A percentile compares a stretch with the other conserved stretches of the same genome.
These are phyloP conservation scores for Drosophila seclusa DNA, from an alignment of 2,888 invertebrate genomes.

Conservation along the genomic window DNA sequence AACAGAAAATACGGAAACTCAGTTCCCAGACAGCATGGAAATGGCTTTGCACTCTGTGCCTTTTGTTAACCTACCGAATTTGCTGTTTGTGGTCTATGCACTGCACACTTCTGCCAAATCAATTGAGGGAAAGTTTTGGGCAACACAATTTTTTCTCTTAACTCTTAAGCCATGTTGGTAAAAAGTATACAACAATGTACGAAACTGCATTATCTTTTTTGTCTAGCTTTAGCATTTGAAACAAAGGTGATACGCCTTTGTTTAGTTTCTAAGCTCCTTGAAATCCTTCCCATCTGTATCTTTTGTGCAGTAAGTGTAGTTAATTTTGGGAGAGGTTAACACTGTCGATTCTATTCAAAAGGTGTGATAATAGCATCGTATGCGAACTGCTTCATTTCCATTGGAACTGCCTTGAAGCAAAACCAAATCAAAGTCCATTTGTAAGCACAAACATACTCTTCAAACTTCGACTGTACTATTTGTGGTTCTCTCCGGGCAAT, in stretches of 20 bases:
- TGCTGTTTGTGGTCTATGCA: slow-evolving; percentile 5
- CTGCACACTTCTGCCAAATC: slow-evolving; percentile 14
- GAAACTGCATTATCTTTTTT: background rate
- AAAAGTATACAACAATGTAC: background rate
- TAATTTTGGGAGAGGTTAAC: slow-evolving; percentile 22
- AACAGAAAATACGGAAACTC: slow-evolving; percentile 35
- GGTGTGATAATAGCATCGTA: slow-evolving; percentile 11
- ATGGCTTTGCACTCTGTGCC: slow-evolving; percentile 20
- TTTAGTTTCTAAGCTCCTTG: background rate
- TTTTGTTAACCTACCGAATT: slow-evolving; percentile 21
- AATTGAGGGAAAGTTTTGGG: background rate
- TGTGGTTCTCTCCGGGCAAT: slow-evolving; percentile 36
- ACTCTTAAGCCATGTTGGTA: background rate
- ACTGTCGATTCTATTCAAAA: slow-evolving; percentile 16
- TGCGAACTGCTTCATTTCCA: slow-evolving; percentile 32
- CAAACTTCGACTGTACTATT: slow-evolving; percentile 38
- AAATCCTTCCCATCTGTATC: background rate
- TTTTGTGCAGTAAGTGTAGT: background rate
- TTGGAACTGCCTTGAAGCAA: slow-evolving; percentile 17
- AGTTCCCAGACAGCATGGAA: slow-evolving; percentile 17
- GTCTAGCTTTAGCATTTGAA: background rate
- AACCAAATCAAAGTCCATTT: slow-evolving; percentile 51
- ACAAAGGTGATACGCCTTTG: background rate
- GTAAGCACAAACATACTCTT: slow-evolving; percentile 33
- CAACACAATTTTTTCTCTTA: slow-evolving; percentile 3